phyloP scores from a whole-genome alignment of 2,888 invertebrate genomes.

The Neocrepidodera transversa region DNA sequence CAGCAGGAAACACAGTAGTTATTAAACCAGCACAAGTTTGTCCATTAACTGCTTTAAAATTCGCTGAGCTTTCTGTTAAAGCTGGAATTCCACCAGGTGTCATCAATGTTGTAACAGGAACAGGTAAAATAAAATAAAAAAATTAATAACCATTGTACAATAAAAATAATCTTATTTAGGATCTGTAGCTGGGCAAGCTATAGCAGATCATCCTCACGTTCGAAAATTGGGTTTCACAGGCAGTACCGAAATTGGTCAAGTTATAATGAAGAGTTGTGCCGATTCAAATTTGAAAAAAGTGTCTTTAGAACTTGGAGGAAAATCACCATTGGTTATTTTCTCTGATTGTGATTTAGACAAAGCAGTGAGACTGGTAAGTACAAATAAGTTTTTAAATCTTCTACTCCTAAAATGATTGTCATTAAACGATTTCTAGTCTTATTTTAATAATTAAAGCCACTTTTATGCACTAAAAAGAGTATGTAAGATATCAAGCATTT shows the following conservation, averaged over 20 bases:
- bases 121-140: conserved; percentile 59
- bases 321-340: conserved; percentile 94
- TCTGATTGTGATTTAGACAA: conserved; percentile 93
- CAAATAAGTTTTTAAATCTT: too few species aligned
- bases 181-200: conserved; percentile 80
- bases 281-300: conserved; percentile 93
- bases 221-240: conserved; percentile 97
- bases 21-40: conserved; percentile 95
- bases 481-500: too few species aligned
- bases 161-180: too few species aligned
- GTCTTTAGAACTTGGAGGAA: conserved; percentile 90
- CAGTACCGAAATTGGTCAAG: conserved; percentile 90
- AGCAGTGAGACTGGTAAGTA: conserved; percentile 80
- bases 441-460: too few species aligned
- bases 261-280: conserved; percentile 91
- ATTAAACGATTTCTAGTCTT: too few species aligned
- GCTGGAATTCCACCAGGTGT: conserved; percentile 97
- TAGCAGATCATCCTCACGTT: conserved; percentile 84
- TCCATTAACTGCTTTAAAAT: conserved; percentile 92
- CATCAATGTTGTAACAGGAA: conserved; percentile 90
- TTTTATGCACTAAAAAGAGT: too few species aligned
- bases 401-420: too few species aligned
- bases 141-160: too few species aligned
- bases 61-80: conserved; percentile 85
- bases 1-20: conserved; percentile 95